Percentiles rank a stretch among this genome's conserved stretches.
phyloP scores from a whole-genome alignment of 1,140 invertebrate genomes.

The Popillia japonica region DNA sequence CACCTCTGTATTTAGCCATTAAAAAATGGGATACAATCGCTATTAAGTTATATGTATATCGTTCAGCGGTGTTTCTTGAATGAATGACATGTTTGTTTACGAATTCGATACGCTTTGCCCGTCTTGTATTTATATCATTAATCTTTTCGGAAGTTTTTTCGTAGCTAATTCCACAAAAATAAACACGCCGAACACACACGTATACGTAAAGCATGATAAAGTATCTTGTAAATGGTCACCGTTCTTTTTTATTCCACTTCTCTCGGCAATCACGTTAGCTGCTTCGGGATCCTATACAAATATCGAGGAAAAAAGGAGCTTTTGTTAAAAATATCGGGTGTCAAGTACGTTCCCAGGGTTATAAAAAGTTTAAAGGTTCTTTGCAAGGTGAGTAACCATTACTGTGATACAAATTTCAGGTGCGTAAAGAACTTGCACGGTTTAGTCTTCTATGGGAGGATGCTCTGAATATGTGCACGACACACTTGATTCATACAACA shows the following conservation, averaged over 20 bases:
- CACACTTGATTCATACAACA: neutral
- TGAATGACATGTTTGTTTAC: slow-evolving; percentile 20
- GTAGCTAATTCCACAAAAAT: neutral
- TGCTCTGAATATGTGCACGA: neutral
- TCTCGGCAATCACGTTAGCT: neutral
- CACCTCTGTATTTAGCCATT: too few species aligned
- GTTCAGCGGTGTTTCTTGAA: neutral
- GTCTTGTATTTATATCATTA: slow-evolving; percentile 15
- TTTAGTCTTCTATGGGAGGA: neutral
- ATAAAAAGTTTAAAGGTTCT: slow-evolving; percentile 45
- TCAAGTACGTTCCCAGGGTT: slow-evolving; percentile 58
- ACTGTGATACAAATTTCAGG: slow-evolving; percentile 20
- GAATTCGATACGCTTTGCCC: neutral
- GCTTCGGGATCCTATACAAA: slow-evolving; percentile 23
- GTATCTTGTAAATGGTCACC: slow-evolving; percentile 14
- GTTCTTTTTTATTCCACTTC: neutral
- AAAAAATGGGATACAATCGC: neutral
- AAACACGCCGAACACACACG: slow-evolving; percentile 13
- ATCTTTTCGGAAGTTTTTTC: slow-evolving; percentile 4
- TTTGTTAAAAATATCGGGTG: slow-evolving; percentile 53
- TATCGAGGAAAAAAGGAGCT: slow-evolving; percentile 19
- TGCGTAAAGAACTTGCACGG: neutral
- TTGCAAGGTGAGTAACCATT: slow-evolving; percentile 2
- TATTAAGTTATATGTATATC: neutral
- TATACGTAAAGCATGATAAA: neutral